Base-by-base conservation (phyloP, 2,888 invertebrate species). In the Lasioglossum morio region DNA sequence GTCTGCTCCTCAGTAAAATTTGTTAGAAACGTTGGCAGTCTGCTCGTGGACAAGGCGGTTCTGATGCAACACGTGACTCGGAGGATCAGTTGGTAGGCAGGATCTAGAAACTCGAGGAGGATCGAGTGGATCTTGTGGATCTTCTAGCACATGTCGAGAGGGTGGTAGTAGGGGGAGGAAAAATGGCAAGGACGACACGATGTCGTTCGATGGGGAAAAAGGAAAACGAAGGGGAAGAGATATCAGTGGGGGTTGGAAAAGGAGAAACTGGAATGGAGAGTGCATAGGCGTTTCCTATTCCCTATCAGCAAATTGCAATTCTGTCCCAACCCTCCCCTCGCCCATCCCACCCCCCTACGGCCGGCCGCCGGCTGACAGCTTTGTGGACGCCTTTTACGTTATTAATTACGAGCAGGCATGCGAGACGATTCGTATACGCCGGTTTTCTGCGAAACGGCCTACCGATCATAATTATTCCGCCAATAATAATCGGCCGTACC, bases 401-500 rank as follows among this genome's bases (percentile, higher is more conserved):
- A 94, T 95, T 94, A 94, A 95, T 95, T 94, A 94, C 93, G 93
- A 93, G 91, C 94, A 94, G 92, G 94, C 94, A 95, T 94, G 94
- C 94, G 93, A 94, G 93, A 94, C 94, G 93, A 93, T 94, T 93
- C 92, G 90, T 91, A 90, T 88, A 78, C 85, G 75, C 69, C 43
- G 89, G 80, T 90, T 92, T 89, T 90, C 91, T 88, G 84, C 89
- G 89, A 91, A 90, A 88, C 91, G 85, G 89, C 88, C 92, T 92
- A 91, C 92, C 89, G 92, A 92, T 92, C 93, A 92, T 93, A 92
- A 93, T 91, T 93, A 88, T 91, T 92, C 91, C 90, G 82, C 88
- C 90, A 91, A 91, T 90, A 89, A 84, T 90, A 85, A 90, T 85
- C 88, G 86, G 37, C 73, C 81, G 79, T 72, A 23, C 37, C 34